Conservation (phyloP, 2,888 invertebrate species). For the Hydriomena furcata region DNA sequence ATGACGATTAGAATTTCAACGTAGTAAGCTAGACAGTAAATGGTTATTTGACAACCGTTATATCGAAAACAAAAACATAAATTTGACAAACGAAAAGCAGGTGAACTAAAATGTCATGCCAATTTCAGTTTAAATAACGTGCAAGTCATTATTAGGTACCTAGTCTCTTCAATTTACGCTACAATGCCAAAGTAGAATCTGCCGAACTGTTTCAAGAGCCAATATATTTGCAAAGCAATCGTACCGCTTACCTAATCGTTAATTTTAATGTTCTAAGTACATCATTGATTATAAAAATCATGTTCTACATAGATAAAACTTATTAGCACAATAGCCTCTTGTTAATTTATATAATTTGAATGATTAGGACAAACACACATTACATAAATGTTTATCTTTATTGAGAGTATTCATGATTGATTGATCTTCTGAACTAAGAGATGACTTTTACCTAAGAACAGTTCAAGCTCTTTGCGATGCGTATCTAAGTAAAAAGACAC, state of each 20-base stretch:
- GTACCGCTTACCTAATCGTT: conserved; percentile 19
- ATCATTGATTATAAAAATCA: too few species aligned
- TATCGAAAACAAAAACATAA: conserved; percentile 6
- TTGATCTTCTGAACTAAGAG: neutral
- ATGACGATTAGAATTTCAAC: too few species aligned
- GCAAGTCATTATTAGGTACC: conserved; percentile 24
- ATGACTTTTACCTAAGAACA: too few species aligned
- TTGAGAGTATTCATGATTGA: conserved; percentile 5
- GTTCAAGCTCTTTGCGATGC: too few species aligned
- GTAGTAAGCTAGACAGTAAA: too few species aligned
- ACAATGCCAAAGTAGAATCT: conserved; percentile 18
- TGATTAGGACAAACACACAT: conserved; percentile 7
- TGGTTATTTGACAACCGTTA: neutral
- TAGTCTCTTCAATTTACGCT: too few species aligned
- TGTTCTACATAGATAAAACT: conserved; percentile 21
- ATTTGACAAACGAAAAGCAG: conserved; percentile 6
- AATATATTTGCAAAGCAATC: conserved; percentile 26
- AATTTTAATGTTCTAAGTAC: conserved; percentile 23
- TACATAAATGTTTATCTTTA: neutral
- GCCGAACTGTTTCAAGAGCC: too few species aligned
- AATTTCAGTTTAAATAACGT: conserved; percentile 24
- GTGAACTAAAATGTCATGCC: conserved; percentile 15
- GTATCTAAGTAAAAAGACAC: too few species aligned
- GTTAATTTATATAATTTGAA: conserved; percentile 17
- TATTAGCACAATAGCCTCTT: conserved; percentile 33